Conservation (phyloP, 2,797 vertebrate genomes). For the Sebastes ruberrimus region DNA sequence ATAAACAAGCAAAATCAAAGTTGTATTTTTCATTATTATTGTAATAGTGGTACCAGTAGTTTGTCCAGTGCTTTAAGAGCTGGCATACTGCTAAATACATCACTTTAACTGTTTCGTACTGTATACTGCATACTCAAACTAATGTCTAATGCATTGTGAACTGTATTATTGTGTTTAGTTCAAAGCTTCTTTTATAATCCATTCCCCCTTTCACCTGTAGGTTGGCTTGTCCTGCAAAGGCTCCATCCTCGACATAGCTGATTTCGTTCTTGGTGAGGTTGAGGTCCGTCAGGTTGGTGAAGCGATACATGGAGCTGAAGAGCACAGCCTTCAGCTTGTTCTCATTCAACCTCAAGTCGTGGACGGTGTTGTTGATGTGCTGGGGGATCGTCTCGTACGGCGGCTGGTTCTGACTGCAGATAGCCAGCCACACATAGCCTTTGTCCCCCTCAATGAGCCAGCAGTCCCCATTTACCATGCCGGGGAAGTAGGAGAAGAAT, state of each 20-base stretch:
- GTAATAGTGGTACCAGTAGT: no score
- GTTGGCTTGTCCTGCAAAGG: conserved; percentile 95
- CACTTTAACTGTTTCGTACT: no score
- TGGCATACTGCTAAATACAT: no score
- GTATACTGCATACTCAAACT: not conserved
- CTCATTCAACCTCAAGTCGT: conserved; percentile 95
- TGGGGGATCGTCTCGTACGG: conserved; percentile 98
- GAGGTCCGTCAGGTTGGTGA: conserved; percentile 97
- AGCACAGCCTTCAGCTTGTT: conserved; percentile 97
- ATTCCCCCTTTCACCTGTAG: conserved; percentile 83
- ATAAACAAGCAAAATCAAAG: no score
- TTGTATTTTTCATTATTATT: no score
- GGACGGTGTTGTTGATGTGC: conserved; percentile 99
- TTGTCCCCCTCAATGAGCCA: conserved; percentile 99
- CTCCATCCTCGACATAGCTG: conserved; percentile 95
- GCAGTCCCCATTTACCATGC: conserved; percentile 87
- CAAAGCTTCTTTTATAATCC: not conserved
- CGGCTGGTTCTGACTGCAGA: conserved; percentile 99
- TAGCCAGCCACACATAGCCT: conserved; percentile 98
- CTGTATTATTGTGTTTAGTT: not conserved
- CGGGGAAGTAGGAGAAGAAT: conserved; percentile 73
- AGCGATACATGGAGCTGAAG: conserved; percentile 95
- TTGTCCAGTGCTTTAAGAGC: no score
- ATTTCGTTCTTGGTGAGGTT: conserved; percentile 99
- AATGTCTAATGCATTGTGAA: not conserved